These are phyloP conservation scores for Nebria ingens DNA, from an alignment of 1,140 invertebrate genomes.

Conservation along the genomic window DNA sequence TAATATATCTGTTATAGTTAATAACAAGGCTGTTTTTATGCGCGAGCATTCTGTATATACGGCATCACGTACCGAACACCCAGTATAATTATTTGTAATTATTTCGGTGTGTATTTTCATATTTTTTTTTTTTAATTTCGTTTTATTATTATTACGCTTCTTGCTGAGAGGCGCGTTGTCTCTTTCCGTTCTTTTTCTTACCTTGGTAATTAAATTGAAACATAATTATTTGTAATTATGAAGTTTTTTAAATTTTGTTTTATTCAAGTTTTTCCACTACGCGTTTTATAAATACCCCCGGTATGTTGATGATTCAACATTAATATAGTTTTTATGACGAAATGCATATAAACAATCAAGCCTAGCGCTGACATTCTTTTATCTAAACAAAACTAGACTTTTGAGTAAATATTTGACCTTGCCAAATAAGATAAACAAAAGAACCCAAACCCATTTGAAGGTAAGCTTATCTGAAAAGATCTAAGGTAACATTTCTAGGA, in stretches of 20 bases:
- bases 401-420: too few relatives aligned
- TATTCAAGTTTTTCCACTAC: not conserved
- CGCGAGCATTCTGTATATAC: too few relatives aligned
- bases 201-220: not conserved
- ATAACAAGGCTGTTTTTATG: too few relatives aligned
- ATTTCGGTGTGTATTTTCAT: conserved; percentile 7
- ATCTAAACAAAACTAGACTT: too few relatives aligned
- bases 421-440: too few relatives aligned
- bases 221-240: conserved; percentile 3
- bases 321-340: not conserved
- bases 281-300: not conserved
- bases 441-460: too few relatives aligned
- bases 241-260: not conserved
- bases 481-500: too few relatives aligned
- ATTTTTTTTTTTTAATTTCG: too few relatives aligned
- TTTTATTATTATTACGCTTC: not conserved
- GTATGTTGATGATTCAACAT: not conserved
- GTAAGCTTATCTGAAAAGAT: too few relatives aligned
- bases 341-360: too few relatives aligned
- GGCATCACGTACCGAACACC: conserved; percentile 1
- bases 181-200: not conserved
- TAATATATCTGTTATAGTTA: too few relatives aligned
- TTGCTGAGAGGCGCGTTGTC: not conserved
- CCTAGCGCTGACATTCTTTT: too few relatives aligned
- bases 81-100: conserved; percentile 9